A percentile compares a stretch with the other conserved stretches of the same genome.
Conservation (phyloP, 2,113 vertebrate species). For the Embiotoca jacksoni region DNA sequence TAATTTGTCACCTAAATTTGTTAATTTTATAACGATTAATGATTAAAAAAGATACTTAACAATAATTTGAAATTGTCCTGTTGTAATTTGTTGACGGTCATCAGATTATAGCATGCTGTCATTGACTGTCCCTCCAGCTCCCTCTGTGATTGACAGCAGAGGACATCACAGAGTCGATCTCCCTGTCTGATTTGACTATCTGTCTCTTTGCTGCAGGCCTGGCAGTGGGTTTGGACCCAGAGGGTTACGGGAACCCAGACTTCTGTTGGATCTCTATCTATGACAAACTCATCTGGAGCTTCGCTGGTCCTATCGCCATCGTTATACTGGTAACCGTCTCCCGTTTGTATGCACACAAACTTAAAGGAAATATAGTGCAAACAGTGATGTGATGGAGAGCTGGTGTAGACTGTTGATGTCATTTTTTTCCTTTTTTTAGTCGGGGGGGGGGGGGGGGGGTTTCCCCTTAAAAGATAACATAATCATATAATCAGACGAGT, state of each 20-base stretch:
- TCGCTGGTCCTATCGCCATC: constrained; percentile 94
- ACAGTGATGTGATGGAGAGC: neutral
- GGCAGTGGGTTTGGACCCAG: constrained; percentile 95
- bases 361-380: neutral
- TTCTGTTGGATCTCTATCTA: constrained; percentile 99
- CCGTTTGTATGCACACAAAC: neutral
- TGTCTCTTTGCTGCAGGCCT: constrained; percentile 84
- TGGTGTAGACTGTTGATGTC: neutral
- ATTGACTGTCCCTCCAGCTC: neutral
- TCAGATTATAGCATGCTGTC: neutral
- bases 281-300: constrained; percentile 98
- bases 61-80: too few species aligned
- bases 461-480: neutral
- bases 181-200: constrained; percentile 10
- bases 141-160: constrained; percentile 3
- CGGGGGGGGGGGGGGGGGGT: too few species aligned
- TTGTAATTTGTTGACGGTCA: too few species aligned
- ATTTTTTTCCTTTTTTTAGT: too few species aligned
- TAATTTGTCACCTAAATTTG: too few species aligned
- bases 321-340: constrained; percentile 90
- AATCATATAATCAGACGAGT: neutral
- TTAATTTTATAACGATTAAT: too few species aligned
- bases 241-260: constrained; percentile 97
- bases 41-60: too few species aligned
- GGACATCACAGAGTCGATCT: constrained; percentile 9